Evolutionary conservation across 2,113 vertebrate species (phyloP), one percentile per base, ranked within the genome.

Genomic region (Mastomys natalensis): DNA sequence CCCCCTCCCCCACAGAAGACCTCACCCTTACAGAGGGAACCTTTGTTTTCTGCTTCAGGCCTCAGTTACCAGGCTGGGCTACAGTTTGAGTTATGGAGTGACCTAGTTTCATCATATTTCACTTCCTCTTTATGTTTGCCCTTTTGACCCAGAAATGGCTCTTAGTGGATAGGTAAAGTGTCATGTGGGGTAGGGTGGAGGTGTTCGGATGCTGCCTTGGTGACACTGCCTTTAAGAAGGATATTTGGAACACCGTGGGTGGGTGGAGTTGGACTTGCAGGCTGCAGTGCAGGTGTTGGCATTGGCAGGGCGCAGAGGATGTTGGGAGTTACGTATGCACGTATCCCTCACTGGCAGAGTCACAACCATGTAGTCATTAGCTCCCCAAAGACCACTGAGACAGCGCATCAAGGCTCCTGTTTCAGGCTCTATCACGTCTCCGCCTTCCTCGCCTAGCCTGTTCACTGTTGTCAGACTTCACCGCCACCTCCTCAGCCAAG

Each of bases 181-280:
- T 62, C 53, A 0, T 1, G 7, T 48, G 86, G 31, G 6, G 3
- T 58, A 24, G 29, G 17, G 21, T 24, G 31, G 3, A 0, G 13
- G 0, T 87, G 11, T 51, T 22, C 5, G 12, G 8, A 80, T 11
- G 21, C 15, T 4, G 43, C 34, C 53, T 77, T 74, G 43, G 74
- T 48, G 73, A 48, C 64, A 7, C 19, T 37, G 89, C 51, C 72
- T 77, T 5, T 40, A 22, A 90, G 89, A 29, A 62, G 64, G 55
- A 0, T 19, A 2, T 40, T 19, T 70, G 77, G 43, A 48, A 86
- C 43, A 21, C 48, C 0, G 6, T 4, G 4, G 73, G 37, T 37
- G 43, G 31, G 37, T 29, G 37, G 31, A 19, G 51, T 9, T 34
- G 51, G 48, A 76, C 58, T 22, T 55, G 15, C 6, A 5, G 62